Base-by-base conservation (phyloP, 2,888 invertebrate genomes). In the Chrysodeixis includens region DNA sequence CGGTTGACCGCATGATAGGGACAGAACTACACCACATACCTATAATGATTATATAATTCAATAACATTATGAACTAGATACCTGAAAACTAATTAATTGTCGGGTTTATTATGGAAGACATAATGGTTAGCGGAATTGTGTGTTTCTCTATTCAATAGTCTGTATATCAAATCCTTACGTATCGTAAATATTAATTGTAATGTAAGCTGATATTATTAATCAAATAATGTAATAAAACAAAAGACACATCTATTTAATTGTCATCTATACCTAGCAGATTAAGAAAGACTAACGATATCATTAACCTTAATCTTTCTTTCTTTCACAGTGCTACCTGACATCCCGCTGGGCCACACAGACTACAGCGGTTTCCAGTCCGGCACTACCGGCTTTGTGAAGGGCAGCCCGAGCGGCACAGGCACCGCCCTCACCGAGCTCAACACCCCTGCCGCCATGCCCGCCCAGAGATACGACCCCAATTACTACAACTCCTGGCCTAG, bases 401-500 rank as follows among this genome's bases (percentile, higher is more conserved):
- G 93, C 78, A 93, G 91, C 64, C 91, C 93, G 0, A 90, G 88
- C 71, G 87, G 88, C 46, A 84, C 93, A 9, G 87, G 88, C 68
- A 79, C 90, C 16, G 90, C 92, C 22, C 89, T 95, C 69, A 94
- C 95, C 1, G 95, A 95, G 46, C 94, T 95, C 82, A 95, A 94
- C 86, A 78, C 92, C 1, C 78, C 89, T 14, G 72, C 89, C 26
- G 62, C 87, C 40, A 85, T 90, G 80, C 76, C 91, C 1, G 64
- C 92, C 30, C 94, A 94, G 76, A 88, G 95, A 71, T 95, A 94
- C 90, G 95, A 95, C 91, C 85, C 96, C 78, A 95, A 96, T 89
- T 95, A 96, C 87, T 95, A 96, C 86, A 95, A 96, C 92, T 92
- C 95, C 75, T 96, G 96, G 96, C 90, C 95, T 3, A 86, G 96